phyloP scores from a whole-genome alignment of 2,888 invertebrate genomes.

The Catocala nupta region DNA sequence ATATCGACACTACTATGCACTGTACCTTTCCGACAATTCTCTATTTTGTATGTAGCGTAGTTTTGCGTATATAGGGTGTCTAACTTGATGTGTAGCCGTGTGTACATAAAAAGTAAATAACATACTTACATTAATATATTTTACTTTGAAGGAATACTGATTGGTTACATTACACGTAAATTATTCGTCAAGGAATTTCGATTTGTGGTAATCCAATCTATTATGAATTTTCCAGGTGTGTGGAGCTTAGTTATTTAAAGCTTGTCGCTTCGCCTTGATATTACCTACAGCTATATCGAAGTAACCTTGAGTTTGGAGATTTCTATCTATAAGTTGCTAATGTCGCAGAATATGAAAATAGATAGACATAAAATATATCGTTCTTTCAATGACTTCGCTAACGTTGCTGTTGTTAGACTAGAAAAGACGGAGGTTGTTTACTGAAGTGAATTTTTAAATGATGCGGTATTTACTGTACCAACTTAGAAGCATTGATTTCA shows the following conservation, averaged over 20 bases:
- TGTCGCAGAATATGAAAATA: conserved; percentile 44
- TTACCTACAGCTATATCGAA: conserved; percentile 26
- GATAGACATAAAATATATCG: conserved; percentile 34
- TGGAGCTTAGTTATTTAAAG: conserved; percentile 38
- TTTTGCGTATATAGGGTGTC: no score
- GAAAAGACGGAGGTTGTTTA: conserved; percentile 1
- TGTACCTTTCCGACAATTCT: no score
- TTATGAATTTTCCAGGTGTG: conserved; percentile 36
- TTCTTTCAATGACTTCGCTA: conserved; percentile 21
- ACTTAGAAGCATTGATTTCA: conserved; percentile 2
- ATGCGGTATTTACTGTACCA: not conserved
- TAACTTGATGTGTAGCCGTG: no score
- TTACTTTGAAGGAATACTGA: conserved; percentile 4
- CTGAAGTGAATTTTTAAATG: conserved; percentile 5
- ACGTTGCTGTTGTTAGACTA: conserved; percentile 2
- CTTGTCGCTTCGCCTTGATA: conserved; percentile 24
- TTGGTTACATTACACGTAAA: conserved; percentile 10
- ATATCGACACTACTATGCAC: no score
- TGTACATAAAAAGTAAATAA: conserved; percentile 2
- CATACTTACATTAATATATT: not conserved
- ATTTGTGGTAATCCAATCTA: conserved; percentile 36
- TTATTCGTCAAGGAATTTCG: conserved; percentile 26
- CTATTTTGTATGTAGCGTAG: no score
- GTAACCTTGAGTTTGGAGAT: conserved; percentile 35
- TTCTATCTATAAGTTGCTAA: conserved; percentile 38